phyloP scores from a whole-genome alignment of 2,113 vertebrate species.

The Daubentonia madagascariensis region DNA sequence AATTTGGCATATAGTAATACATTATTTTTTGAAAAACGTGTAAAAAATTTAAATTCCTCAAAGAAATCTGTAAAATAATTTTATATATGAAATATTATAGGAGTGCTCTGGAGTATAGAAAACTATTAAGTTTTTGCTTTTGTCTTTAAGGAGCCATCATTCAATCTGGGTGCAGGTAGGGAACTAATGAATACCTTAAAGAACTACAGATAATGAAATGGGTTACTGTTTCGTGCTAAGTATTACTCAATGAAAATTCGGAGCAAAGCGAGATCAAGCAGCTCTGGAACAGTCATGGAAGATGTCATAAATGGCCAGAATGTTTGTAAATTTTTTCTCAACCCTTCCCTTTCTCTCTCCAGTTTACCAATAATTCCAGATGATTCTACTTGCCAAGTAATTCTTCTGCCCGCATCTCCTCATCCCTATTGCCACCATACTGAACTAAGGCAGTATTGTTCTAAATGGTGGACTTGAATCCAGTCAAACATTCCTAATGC shows the following conservation, averaged over 20 bases:
- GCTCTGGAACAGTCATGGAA: not conserved
- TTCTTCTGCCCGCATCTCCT: not conserved
- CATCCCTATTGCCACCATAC: not conserved
- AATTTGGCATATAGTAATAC: not conserved
- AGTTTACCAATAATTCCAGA: not conserved
- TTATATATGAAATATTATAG: not conserved
- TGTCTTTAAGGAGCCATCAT: not conserved
- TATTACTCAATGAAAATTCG: not conserved
- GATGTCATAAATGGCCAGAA: not conserved
- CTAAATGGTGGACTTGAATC: not conserved
- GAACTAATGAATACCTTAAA: not conserved
- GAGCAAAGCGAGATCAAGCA: not conserved
- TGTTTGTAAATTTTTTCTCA: not conserved
- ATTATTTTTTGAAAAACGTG: not conserved
- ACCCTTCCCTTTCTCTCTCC: not conserved
- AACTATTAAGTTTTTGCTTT: not conserved
- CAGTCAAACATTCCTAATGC: not conserved
- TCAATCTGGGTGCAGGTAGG: not conserved
- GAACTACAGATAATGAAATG: not conserved
- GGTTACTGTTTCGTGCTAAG: not conserved
- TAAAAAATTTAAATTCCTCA: not conserved
- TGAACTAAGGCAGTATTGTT: not conserved
- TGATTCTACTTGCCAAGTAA: not conserved
- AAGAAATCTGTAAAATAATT: not conserved
- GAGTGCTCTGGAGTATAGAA: not conserved